Percentiles rank a stretch among this genome's conserved stretches.
These are phyloP conservation scores for Heliconius erato DNA, from an alignment of 2,888 invertebrate genomes.

Conservation along the genomic window DNA sequence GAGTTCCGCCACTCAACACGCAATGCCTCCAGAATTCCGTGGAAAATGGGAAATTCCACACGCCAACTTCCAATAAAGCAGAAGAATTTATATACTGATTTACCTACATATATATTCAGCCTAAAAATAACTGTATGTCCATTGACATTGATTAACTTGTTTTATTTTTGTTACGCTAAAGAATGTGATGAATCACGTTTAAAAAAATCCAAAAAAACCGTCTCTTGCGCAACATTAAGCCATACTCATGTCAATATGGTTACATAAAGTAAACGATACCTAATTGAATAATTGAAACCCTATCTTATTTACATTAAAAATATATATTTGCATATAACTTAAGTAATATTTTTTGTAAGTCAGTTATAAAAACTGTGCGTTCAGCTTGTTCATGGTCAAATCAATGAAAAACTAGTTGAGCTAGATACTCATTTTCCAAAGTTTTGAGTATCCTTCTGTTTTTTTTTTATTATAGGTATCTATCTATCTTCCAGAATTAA, in stretches of 20 bases:
- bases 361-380: too few relatives aligned
- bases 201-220: background rate
- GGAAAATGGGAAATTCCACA: background rate
- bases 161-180: background rate
- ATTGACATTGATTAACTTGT: background rate
- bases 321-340: background rate
- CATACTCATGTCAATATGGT: background rate
- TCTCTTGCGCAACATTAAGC: constrained; percentile 12
- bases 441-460: too few relatives aligned
- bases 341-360: background rate
- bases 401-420: background rate
- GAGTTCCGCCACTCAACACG: too few relatives aligned
- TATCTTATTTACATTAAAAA: constrained; percentile 11
- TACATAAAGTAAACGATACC: background rate
- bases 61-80: background rate
- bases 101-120: background rate
- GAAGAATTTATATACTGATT: too few relatives aligned
- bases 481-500: too few relatives aligned
- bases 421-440: too few relatives aligned
- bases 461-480: too few relatives aligned
- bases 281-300: background rate
- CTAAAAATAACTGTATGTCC: background rate
- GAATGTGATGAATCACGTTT: background rate
- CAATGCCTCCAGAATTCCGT: too few relatives aligned
- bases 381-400: background rate